Conservation (phyloP, 2,797 vertebrate species). For the Gymnothorax javanicus region DNA sequence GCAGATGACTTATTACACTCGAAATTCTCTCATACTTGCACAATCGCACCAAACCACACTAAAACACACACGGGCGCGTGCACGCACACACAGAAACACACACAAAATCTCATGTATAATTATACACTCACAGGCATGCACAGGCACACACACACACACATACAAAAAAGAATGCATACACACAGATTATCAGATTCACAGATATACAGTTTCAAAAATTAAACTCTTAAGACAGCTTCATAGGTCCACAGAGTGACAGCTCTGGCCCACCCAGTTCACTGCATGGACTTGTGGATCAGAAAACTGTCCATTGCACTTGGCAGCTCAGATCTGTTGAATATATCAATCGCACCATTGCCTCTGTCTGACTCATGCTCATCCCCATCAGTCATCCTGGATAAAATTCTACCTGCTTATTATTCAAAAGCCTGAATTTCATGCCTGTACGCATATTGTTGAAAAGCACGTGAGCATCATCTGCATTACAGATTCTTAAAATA, state of each 20-base stretch:
- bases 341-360: constrained; percentile 3
- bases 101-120: not conserved
- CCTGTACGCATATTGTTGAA: not conserved
- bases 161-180: not conserved
- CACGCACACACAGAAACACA: not conserved
- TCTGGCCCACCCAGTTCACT: not conserved
- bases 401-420: not conserved
- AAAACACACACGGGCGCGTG: too few relatives aligned
- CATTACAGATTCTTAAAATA: constrained; percentile 2
- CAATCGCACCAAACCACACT: not conserved
- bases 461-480: not conserved
- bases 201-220: not conserved
- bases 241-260: not conserved
- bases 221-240: not conserved
- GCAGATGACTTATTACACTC: not conserved
- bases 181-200: not conserved
- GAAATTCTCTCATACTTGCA: not conserved
- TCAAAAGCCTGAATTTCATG: not conserved
- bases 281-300: not conserved
- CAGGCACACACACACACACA: constrained; percentile 22
- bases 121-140: constrained; percentile 25
- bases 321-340: constrained; percentile 18
- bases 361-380: constrained; percentile 1
- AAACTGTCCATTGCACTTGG: not conserved
- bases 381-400: constrained; percentile 5